Percentiles rank a stretch among this genome's conserved stretches.
Conservation (phyloP, 2,888 invertebrate species). For the Melangyna quadrimaculata region DNA sequence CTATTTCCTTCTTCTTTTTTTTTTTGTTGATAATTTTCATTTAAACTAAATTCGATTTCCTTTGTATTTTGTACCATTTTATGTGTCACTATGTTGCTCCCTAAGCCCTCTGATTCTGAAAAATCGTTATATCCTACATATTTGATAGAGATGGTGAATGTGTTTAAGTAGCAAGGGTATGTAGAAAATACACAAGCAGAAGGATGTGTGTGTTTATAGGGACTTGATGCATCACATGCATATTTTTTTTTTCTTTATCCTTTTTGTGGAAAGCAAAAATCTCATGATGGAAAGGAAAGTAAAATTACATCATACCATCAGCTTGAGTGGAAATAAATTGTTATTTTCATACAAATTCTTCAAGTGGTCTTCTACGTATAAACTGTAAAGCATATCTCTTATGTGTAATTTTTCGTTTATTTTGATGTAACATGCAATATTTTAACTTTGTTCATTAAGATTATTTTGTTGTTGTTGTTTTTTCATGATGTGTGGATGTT, state of each 20-base stretch:
- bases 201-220: background rate
- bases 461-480: no score
- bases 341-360: conserved; percentile 64
- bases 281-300: conserved; percentile 3
- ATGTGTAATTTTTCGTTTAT: conserved; percentile 2
- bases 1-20: no score
- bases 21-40: conserved; percentile 38
- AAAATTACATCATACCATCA: conserved; percentile 44
- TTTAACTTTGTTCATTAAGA: background rate
- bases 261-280: background rate
- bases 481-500: background rate
- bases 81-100: background rate
- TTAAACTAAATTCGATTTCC: conserved; percentile 55
- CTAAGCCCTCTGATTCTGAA: background rate
- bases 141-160: background rate
- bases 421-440: background rate
- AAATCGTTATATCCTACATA: background rate
- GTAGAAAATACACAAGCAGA: background rate
- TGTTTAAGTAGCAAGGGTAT: background rate
- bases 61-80: background rate
- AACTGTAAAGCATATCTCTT: background rate
- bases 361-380: conserved; percentile 49
- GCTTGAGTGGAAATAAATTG: conserved; percentile 62
- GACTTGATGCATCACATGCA: background rate
- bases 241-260: background rate